Evolutionary conservation across 2,888 invertebrate genomes (phyloP), one percentile per base, ranked within the genome.

Genomic region (Ormyrus pomaceus): DNA sequence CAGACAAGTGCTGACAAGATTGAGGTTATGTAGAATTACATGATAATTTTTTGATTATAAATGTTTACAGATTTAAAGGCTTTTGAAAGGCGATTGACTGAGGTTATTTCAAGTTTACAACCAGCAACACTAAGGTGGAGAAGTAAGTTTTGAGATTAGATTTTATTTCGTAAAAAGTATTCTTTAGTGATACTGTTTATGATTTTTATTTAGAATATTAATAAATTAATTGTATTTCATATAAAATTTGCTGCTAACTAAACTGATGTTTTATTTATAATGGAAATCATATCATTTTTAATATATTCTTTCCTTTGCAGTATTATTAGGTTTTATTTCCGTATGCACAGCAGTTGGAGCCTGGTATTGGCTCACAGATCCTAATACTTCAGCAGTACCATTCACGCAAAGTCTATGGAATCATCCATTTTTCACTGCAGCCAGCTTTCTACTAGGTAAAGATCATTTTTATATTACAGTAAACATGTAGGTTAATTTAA

Each of bases 101-200:
- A 99, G 93, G 99, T 99, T 13, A 98, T 99, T 89, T 95, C 97
- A 84, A 97, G 98, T 89, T 94, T 99, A 85, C 97, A 98, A 89
- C 99, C 99, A 55, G 95, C 97, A 66, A 98, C 99, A 73, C 94
- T 95, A 86, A 94, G 98, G 91, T 99, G 99, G 99, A 94, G 98
- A 93, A 95, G 98, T 98, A 93, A 93, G 94, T 92, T 50, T 34
- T 53, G 34, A 34, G 34, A 7, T 61, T 71, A 9, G n/a, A 61
- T 69, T 56, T 70, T 58, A 6, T 45, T 70, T 58, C n/a, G 34
- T 50, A 7, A 19, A 19, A 5, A 34, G n/a, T 46, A 4, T 68
- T 46, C 3, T 34, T 34, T 4, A 34, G 34, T 34, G 34, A 34
- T 34, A 2, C 34, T 34, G 11, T 55, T 10, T 56, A 53, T 65